A percentile compares a stretch with the other conserved stretches of the same genome.
Conservation (phyloP, 2,797 vertebrate genomes). For the Borostomias antarcticus region DNA sequence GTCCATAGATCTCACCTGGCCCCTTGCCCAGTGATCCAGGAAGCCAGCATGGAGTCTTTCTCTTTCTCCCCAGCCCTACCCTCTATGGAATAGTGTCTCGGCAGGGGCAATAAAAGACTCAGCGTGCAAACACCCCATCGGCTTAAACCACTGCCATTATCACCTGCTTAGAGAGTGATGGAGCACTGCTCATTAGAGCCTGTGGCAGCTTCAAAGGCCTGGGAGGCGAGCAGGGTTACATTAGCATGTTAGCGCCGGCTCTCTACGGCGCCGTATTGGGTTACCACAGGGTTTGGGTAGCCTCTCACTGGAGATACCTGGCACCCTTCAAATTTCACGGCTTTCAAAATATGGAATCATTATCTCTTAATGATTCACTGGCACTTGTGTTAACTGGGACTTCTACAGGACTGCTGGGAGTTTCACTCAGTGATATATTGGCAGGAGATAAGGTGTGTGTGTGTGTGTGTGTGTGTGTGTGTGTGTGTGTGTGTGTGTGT, state of each 20-base stretch:
- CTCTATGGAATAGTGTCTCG: neutral
- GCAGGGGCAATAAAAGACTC: conserved; percentile 30
- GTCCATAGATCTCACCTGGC: conserved; percentile 12
- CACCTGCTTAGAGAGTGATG: conserved; percentile 51
- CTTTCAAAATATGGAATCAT: conserved; percentile 39
- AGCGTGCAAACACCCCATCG: conserved; percentile 35
- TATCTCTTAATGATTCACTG: conserved; percentile 42
- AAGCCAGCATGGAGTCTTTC: neutral
- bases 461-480: neutral
- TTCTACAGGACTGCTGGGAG: neutral
- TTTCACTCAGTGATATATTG: neutral
- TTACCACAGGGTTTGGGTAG: conserved; percentile 33
- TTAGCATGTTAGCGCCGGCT: conserved; percentile 17
- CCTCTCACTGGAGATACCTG: conserved; percentile 20
- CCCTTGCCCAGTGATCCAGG: conserved; percentile 9
- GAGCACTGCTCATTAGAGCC: conserved; percentile 45
- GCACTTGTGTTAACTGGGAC: conserved; percentile 27
- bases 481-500: neutral
- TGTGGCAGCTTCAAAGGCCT: conserved; percentile 32
- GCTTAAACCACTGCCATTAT: conserved; percentile 48
- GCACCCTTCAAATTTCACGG: conserved; percentile 31
- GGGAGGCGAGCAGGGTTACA: conserved; percentile 12
- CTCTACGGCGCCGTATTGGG: conserved; percentile 41
- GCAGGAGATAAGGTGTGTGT: neutral
- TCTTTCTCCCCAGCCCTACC: neutral